Evolutionary conservation across 2,797 vertebrate species (phyloP).

Genomic region (Rhyacichthys aspro): DNA sequence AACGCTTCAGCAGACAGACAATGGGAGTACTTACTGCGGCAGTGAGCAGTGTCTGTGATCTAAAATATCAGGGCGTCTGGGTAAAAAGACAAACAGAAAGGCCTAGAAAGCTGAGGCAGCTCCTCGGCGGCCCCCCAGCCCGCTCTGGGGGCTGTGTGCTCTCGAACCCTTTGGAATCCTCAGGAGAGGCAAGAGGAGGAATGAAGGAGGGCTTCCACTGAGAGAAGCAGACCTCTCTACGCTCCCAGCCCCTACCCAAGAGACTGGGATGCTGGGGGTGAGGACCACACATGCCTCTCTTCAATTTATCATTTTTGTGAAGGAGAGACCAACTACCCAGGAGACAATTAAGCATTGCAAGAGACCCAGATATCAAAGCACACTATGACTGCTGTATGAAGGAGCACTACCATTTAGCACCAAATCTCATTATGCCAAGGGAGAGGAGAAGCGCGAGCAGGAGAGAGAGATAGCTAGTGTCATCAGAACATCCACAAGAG

Average conservation of each 20-base stretch:
- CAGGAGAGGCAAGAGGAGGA: constrained; percentile 51
- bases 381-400: constrained; percentile 70
- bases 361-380: constrained; percentile 83
- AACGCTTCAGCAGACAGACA: constrained; percentile 62
- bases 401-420: constrained; percentile 76
- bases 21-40: constrained; percentile 56
- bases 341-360: constrained; percentile 81
- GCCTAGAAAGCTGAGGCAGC: constrained; percentile 70
- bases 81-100: constrained; percentile 63
- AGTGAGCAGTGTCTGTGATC: constrained; percentile 44
- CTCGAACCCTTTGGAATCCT: constrained; percentile 66
- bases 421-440: constrained; percentile 74
- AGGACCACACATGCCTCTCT: constrained; percentile 79
- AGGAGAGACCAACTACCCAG: constrained; percentile 72
- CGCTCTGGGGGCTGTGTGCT: constrained; percentile 60
- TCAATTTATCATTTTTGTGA: constrained; percentile 81
- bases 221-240: constrained; percentile 66
- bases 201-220: constrained; percentile 66
- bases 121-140: constrained; percentile 53
- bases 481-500: constrained; percentile 74
- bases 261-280: constrained; percentile 73
- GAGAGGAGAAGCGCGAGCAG: constrained; percentile 41
- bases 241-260: constrained; percentile 70
- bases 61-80: constrained; percentile 53
- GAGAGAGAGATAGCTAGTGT: constrained; percentile 65